Conservation (phyloP, 2,797 vertebrate species). For the Pempheris klunzingeri region DNA sequence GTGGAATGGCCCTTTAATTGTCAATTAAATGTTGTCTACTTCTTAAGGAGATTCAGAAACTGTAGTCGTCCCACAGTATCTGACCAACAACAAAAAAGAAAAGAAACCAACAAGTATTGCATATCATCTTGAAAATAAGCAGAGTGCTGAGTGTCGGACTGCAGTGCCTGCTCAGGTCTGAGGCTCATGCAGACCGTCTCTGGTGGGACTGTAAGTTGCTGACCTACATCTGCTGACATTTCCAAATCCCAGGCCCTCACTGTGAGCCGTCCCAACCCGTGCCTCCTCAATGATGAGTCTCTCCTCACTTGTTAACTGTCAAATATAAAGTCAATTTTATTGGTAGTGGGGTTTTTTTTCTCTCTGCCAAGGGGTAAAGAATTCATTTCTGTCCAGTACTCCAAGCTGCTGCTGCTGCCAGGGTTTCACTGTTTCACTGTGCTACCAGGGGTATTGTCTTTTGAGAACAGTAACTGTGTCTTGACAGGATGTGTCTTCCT, state of each 20-base stretch:
- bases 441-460: slow-evolving; percentile 48
- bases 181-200: slow-evolving; percentile 65
- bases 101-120: slow-evolving; percentile 10
- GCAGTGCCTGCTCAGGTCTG: slow-evolving; percentile 55
- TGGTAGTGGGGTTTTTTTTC: slow-evolving; percentile 13
- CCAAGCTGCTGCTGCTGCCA: slow-evolving; percentile 39
- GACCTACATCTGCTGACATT: slow-evolving; percentile 81
- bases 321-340: slow-evolving; percentile 67
- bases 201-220: slow-evolving; percentile 70
- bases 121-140: slow-evolving; percentile 7
- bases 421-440: slow-evolving; percentile 28
- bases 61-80: not conserved
- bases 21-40: slow-evolving; percentile 7
- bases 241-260: slow-evolving; percentile 65
- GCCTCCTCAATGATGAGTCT: slow-evolving; percentile 66
- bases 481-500: slow-evolving; percentile 52
- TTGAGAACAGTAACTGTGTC: slow-evolving; percentile 35
- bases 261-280: slow-evolving; percentile 59
- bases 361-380: slow-evolving; percentile 50
- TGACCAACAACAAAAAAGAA: not conserved
- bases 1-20: slow-evolving; percentile 35
- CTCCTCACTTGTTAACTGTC: slow-evolving; percentile 75
- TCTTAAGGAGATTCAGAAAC: not conserved
- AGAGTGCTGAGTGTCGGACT: slow-evolving; percentile 43
- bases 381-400: slow-evolving; percentile 65